These are phyloP conservation scores for Anolis carolinensis DNA, from an alignment of 2,113 vertebrate species.

Conservation along the genomic window DNA sequence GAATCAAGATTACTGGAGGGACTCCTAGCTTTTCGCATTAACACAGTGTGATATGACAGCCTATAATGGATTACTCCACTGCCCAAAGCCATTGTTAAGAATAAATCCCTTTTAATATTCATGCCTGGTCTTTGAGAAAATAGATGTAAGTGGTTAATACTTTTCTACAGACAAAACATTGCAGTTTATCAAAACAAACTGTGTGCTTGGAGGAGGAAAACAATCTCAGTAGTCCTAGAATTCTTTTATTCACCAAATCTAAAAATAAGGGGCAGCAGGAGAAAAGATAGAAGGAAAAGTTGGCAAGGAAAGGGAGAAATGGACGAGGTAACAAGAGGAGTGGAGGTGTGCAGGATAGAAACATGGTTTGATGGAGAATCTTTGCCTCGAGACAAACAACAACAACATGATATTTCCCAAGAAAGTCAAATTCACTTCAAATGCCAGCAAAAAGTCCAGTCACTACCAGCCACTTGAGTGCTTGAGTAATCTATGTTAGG, in stretches of 20 bases:
- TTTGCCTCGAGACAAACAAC: neutral
- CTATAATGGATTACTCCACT: constrained; percentile 77
- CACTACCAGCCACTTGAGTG: too few relatives aligned
- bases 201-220: constrained; percentile 64
- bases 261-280: constrained; percentile 2
- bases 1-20: constrained; percentile 75
- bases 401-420: neutral
- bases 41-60: constrained; percentile 74
- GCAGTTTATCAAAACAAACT: constrained; percentile 75
- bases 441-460: neutral
- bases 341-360: neutral
- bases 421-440: neutral
- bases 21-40: constrained; percentile 74
- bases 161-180: constrained; percentile 75
- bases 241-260: constrained; percentile 26
- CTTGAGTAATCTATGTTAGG: neutral
- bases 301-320: neutral
- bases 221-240: constrained; percentile 45
- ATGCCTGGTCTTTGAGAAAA: constrained; percentile 76
- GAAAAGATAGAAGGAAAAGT: neutral
- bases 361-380: neutral
- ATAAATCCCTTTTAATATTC: constrained; percentile 80
- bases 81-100: constrained; percentile 70
- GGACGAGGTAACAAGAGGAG: neutral
- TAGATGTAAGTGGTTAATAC: constrained; percentile 78